Evolutionary conservation across 37 sponge, comb jelly and placozoan species (phyloP).

Genomic region (Beroe ovata): DNA sequence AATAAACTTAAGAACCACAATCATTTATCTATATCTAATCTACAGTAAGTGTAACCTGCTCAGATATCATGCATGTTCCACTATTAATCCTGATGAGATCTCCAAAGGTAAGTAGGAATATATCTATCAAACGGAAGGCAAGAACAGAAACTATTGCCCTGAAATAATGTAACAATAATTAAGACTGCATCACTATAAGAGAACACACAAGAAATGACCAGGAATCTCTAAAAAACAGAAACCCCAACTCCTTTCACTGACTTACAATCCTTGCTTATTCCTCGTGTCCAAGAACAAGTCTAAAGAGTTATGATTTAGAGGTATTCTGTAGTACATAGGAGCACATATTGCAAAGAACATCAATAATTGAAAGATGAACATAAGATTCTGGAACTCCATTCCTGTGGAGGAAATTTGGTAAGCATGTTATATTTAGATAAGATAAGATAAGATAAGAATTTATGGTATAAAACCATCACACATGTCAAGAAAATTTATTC

Average conservation of each 20-base stretch:
- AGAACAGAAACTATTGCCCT: conserved; percentile 32
- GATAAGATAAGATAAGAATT: too few relatives aligned
- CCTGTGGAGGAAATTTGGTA: background rate
- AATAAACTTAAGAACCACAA: too few relatives aligned
- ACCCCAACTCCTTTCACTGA: too few relatives aligned
- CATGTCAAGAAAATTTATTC: too few relatives aligned
- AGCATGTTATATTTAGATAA: background rate
- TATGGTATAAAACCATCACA: too few relatives aligned
- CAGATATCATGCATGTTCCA: conserved; percentile 24
- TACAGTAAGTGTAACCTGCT: too few relatives aligned
- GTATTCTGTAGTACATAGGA: conserved; percentile 33
- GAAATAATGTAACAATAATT: too few relatives aligned
- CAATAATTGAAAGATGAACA: conserved; percentile 1
- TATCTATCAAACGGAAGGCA: background rate
- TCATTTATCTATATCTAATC: too few relatives aligned
- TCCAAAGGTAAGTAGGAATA: background rate
- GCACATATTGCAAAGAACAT: conserved; percentile 11
- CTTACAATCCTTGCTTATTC: conserved; percentile 47
- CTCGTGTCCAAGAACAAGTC: conserved; percentile 12
- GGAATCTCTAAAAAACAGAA: too few relatives aligned
- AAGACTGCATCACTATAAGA: too few relatives aligned
- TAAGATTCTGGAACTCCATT: conserved; percentile 18
- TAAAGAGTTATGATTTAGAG: background rate
- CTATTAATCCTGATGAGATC: conserved; percentile 1
- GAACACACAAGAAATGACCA: too few relatives aligned